A percentile compares a stretch with the other conserved stretches of the same genome.
Conservation (phyloP, 2,797 vertebrate genomes). For the Bryconaethiops microstoma region DNA sequence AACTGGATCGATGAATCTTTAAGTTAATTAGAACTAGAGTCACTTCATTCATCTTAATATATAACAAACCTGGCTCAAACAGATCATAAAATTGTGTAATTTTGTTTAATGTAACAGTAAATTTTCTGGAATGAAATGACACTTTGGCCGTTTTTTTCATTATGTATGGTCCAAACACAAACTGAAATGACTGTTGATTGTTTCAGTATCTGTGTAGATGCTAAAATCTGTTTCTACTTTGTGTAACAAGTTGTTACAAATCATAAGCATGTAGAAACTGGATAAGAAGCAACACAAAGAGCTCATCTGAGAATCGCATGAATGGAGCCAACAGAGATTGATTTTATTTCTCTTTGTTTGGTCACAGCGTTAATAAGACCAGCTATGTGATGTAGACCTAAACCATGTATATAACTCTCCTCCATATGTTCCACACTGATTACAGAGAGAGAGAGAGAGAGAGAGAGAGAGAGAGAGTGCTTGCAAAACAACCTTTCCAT, state of each 20-base stretch:
- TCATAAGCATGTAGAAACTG: not conserved
- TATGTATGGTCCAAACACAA: too few relatives aligned
- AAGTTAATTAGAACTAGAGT: too few relatives aligned
- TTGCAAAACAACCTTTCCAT: conserved; percentile 18
- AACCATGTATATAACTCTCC: not conserved
- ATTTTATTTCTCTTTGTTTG: not conserved
- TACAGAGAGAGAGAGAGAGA: conserved; percentile 1
- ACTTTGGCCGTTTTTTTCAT: too few relatives aligned
- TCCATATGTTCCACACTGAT: conserved; percentile 9
- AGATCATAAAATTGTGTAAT: too few relatives aligned
- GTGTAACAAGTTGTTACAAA: conserved; percentile 12
- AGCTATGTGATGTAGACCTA: not conserved
- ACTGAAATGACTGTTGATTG: too few relatives aligned
- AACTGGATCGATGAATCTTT: too few relatives aligned
- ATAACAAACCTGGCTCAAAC: too few relatives aligned
- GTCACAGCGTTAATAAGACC: conserved; percentile 4
- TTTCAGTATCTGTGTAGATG: not conserved
- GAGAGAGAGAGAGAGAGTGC: not conserved
- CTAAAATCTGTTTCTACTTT: conserved; percentile 4
- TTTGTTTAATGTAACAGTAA: too few relatives aligned
- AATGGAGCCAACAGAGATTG: not conserved
- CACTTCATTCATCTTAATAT: too few relatives aligned
- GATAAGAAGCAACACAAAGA: not conserved
- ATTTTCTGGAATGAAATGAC: too few relatives aligned
- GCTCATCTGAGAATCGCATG: too few relatives aligned